These are phyloP conservation scores for Echinometra lucunter DNA, from an alignment of 53 echinoderm and acorn worm genomes.

Conservation along the genomic window DNA sequence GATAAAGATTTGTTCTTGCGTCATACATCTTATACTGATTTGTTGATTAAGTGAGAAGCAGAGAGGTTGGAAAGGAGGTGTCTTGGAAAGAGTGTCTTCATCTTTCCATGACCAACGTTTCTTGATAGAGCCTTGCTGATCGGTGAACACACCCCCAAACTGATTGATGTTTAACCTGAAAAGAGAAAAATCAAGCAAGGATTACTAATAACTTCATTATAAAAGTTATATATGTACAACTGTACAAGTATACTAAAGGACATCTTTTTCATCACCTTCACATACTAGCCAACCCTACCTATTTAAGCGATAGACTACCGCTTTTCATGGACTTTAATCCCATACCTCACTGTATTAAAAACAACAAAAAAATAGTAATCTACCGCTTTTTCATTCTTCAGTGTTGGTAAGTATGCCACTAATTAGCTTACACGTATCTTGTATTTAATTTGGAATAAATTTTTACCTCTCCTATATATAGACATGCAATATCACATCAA, in stretches of 20 bases:
- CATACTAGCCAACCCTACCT: neutral
- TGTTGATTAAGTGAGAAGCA: constrained; percentile 92
- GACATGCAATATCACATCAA: no score
- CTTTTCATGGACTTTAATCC: no score
- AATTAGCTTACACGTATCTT: no score
- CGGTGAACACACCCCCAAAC: constrained; percentile 84
- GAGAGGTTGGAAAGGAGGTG: constrained; percentile 98
- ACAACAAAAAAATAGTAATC: no score
- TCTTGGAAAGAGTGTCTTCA: constrained; percentile 83
- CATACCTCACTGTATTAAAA: no score
- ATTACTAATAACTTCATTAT: neutral
- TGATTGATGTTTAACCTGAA: constrained; percentile 89
- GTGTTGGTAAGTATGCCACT: no score
- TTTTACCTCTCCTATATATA: no score
- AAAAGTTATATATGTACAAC: no score
- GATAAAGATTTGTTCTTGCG: constrained; percentile 92
- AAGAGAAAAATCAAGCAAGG: neutral
- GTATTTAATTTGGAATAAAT: no score
- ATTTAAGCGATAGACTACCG: no score
- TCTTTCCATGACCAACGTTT: constrained; percentile 98
- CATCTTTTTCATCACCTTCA: neutral
- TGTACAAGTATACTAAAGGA: neutral
- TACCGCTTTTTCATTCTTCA: no score
- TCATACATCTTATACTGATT: constrained; percentile 88
- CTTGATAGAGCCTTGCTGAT: constrained; percentile 85